phyloP scores from a whole-genome alignment of 2,797 vertebrate species.

The Mormyrus hasselquistii region DNA sequence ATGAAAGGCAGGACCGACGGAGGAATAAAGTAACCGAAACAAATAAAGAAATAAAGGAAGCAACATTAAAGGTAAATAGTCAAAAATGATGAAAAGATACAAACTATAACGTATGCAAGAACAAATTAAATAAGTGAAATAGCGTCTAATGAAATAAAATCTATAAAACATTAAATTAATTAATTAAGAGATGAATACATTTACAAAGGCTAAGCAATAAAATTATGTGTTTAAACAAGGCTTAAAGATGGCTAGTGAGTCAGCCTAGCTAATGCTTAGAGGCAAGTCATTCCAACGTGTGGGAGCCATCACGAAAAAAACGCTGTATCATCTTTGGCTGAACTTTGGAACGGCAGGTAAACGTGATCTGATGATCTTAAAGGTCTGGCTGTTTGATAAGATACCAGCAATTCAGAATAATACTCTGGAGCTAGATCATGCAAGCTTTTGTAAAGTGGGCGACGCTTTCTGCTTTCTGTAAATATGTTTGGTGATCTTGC shows the following conservation, averaged over 20 bases:
- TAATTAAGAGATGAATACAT: background rate
- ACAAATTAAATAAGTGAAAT: background rate
- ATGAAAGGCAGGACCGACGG: background rate
- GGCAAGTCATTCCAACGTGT: background rate
- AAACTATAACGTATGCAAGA: background rate
- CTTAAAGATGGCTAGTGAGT: background rate
- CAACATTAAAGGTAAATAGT: background rate
- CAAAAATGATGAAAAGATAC: background rate
- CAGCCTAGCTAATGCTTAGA: background rate
- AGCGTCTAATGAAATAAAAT: background rate
- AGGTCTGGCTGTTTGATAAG: background rate
- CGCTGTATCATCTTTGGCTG: background rate
- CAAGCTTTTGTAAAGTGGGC: background rate
- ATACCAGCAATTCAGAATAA: background rate
- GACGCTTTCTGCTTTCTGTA: too few species aligned
- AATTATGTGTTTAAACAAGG: background rate
- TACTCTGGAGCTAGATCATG: background rate
- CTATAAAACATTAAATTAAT: background rate
- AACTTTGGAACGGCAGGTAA: background rate
- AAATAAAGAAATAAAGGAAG: background rate
- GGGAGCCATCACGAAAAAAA: background rate
- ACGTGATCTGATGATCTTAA: background rate
- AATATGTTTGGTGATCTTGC: too few species aligned
- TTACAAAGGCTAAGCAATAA: background rate
- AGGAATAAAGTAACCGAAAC: background rate